Evolutionary conservation across 2,113 vertebrate species (phyloP).

Genomic region (Laticauda laticaudata): DNA sequence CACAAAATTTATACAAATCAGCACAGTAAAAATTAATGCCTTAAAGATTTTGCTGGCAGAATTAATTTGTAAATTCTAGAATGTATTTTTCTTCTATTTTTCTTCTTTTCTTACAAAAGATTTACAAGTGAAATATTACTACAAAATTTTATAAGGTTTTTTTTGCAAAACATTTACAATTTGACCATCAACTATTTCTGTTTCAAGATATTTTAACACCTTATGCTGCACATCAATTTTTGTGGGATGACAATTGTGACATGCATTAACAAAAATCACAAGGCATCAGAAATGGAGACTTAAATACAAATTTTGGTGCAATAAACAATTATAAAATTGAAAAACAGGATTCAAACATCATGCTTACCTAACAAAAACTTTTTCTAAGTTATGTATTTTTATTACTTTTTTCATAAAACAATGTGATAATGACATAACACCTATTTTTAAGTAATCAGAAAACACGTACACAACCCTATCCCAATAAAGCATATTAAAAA

Average conservation of each 20-base stretch:
- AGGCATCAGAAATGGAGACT: constrained; percentile 83
- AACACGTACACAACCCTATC: constrained; percentile 80
- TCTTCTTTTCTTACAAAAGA: constrained; percentile 87
- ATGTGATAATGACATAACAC: constrained; percentile 81
- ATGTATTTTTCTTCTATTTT: constrained; percentile 64
- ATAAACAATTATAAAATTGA: constrained; percentile 86
- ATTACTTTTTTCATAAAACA: constrained; percentile 79
- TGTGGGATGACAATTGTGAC: constrained; percentile 80
- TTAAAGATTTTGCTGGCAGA: constrained; percentile 94
- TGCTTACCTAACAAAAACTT: constrained; percentile 84
- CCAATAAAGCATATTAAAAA: constrained; percentile 74
- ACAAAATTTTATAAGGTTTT: constrained; percentile 86
- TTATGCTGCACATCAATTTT: constrained; percentile 82
- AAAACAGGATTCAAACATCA: constrained; percentile 84
- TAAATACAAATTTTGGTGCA: constrained; percentile 84
- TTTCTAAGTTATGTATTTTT: constrained; percentile 82
- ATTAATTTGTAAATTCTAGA: constrained; percentile 92
- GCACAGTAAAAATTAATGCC: constrained; percentile 96
- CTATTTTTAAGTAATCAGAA: constrained; percentile 79
- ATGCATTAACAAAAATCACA: constrained; percentile 82
- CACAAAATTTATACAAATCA: constrained; percentile 98
- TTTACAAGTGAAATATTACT: constrained; percentile 99
- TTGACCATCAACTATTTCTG: constrained; percentile 82
- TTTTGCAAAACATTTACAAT: constrained; percentile 82
- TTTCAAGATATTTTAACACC: constrained; percentile 82